A percentile compares a stretch with the other conserved stretches of the same genome.
Evolutionary conservation across 1,140 invertebrate genomes (phyloP).

Genomic region (Drosophila subobscura): DNA sequence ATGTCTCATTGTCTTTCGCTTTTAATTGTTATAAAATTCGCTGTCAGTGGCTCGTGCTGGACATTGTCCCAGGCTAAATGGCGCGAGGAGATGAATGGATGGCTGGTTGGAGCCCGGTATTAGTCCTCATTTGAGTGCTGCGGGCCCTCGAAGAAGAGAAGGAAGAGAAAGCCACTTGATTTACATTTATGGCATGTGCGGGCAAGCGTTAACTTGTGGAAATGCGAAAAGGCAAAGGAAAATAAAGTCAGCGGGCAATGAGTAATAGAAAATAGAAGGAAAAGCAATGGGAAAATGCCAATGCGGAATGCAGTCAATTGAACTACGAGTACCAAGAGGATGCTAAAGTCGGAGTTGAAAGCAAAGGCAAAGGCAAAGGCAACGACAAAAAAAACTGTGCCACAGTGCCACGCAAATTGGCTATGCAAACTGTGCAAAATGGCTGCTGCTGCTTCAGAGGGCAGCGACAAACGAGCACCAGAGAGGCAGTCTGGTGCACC

Average conservation of each 20-base stretch:
- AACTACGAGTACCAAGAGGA: constrained; percentile 49
- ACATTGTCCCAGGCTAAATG: constrained; percentile 49
- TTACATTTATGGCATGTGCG: constrained; percentile 59
- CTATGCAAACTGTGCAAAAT: constrained; percentile 75
- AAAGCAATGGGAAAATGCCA: constrained; percentile 25
- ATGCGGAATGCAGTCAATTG: constrained; percentile 69
- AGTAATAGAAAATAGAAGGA: constrained; percentile 35
- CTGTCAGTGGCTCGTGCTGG: constrained; percentile 37
- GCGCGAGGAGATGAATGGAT: constrained; percentile 11
- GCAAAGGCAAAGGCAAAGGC: constrained; percentile 43
- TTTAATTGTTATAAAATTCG: constrained; percentile 55
- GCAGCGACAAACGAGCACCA: constrained; percentile 62
- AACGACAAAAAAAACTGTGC: constrained; percentile 34
- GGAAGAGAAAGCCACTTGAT: constrained; percentile 48
- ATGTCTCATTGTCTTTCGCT: background rate
- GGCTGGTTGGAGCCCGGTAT: constrained; percentile 21
- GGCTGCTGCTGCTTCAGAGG: constrained; percentile 57
- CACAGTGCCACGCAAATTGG: constrained; percentile 65
- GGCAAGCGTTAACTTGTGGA: constrained; percentile 62
- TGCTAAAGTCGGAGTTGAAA: constrained; percentile 38
- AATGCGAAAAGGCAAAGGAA: constrained; percentile 49
- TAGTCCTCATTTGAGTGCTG: constrained; percentile 27
- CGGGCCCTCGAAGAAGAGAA: constrained; percentile 1
- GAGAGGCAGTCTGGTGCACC: background rate
- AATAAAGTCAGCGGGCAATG: constrained; percentile 54